phyloP scores from a whole-genome alignment of 37 sponge, comb jelly and placozoan species.

The Aplysina aerophoba region DNA sequence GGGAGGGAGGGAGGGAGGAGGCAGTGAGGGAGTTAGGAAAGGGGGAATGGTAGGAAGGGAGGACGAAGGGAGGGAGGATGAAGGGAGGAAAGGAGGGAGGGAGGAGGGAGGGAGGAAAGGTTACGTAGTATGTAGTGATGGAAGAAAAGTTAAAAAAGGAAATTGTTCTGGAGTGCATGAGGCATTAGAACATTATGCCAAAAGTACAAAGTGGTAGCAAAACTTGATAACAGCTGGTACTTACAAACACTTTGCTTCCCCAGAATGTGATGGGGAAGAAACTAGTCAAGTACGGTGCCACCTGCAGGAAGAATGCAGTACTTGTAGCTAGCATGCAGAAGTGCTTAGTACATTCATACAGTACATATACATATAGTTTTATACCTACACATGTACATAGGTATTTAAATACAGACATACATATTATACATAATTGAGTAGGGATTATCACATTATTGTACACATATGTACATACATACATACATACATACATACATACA shows the following conservation, averaged over 20 bases:
- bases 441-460: too few relatives aligned
- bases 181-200: neutral
- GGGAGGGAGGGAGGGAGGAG: neutral
- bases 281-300: constrained; percentile 40
- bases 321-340: too few relatives aligned
- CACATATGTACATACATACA: too few relatives aligned
- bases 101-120: neutral
- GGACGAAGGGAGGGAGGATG: neutral
- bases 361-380: too few relatives aligned
- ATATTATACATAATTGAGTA: too few relatives aligned
- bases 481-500: too few relatives aligned
- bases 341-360: too few relatives aligned
- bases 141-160: too few relatives aligned
- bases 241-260: constrained; percentile 61
- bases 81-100: neutral
- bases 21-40: neutral
- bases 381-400: too few relatives aligned
- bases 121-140: neutral
- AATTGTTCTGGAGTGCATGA: neutral
- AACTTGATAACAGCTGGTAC: neutral
- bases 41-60: too few relatives aligned
- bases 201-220: neutral
- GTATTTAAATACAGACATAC: too few relatives aligned
- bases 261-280: constrained; percentile 60
- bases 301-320: constrained; percentile 21